Conservation (phyloP, 2,888 invertebrate genomes). For the Arge pagana region DNA sequence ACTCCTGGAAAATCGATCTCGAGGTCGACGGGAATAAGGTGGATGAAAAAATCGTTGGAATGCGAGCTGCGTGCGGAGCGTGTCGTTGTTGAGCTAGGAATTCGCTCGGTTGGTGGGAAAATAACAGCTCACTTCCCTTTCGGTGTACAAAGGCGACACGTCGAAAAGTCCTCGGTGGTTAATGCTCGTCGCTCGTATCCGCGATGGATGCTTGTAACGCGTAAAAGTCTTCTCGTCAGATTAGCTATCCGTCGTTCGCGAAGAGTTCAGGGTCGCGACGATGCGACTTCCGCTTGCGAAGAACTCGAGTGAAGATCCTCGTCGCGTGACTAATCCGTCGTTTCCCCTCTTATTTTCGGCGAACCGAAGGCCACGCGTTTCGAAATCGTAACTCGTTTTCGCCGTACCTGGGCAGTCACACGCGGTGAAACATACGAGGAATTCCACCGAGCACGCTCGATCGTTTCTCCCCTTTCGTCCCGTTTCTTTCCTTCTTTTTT, state of each 20-base stretch:
- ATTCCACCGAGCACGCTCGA: too few species aligned
- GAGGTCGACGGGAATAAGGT: too few species aligned
- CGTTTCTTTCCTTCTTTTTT: slow-evolving; percentile 28
- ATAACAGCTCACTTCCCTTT: too few species aligned
- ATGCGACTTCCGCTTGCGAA: slow-evolving; percentile 34
- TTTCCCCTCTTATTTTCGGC: slow-evolving; percentile 6
- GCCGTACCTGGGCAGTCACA: background rate
- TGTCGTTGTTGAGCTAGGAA: too few species aligned
- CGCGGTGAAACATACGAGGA: too few species aligned
- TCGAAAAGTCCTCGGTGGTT: too few species aligned
- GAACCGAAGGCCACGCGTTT: slow-evolving; percentile 18
- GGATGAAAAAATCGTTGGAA: too few species aligned
- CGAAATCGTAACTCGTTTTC: background rate
- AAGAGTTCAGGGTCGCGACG: slow-evolving; percentile 27
- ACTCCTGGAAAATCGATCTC: too few species aligned
- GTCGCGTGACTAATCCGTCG: slow-evolving; percentile 28
- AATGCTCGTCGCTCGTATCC: too few species aligned
- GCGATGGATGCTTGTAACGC: background rate
- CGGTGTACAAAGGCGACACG: too few species aligned
- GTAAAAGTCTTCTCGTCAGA: background rate
- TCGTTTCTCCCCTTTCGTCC: slow-evolving; percentile 1
- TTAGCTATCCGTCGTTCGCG: slow-evolving; percentile 20
- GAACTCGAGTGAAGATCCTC: slow-evolving; percentile 39
- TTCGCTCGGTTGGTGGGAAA: too few species aligned
- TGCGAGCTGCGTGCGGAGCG: too few species aligned